Evolutionary conservation across 2,888 invertebrate species (phyloP).

Genomic region (Patella depressa): DNA sequence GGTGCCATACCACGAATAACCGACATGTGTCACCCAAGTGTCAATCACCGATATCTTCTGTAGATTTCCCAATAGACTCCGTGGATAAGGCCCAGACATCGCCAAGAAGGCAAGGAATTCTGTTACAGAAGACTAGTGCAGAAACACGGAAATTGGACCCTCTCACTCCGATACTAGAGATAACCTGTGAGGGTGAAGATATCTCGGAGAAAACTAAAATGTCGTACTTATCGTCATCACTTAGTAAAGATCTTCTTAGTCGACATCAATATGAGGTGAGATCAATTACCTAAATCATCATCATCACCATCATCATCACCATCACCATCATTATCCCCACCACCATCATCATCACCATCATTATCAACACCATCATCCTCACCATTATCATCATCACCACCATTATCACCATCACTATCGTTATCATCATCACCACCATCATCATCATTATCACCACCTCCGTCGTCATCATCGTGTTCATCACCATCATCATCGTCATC

Average conservation of each 20-base stretch:
- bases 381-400: no score
- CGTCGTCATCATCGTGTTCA: no score
- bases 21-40: slow-evolving; percentile 8
- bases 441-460: no score
- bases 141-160: slow-evolving; percentile 51
- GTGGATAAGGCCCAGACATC: slow-evolving; percentile 43
- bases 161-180: slow-evolving; percentile 59
- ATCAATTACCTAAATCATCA: no score
- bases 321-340: no score
- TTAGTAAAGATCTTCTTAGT: background rate
- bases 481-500: no score
- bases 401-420: no score
- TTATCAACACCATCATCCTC: no score
- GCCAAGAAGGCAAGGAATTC: slow-evolving; percentile 27
- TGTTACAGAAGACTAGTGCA: slow-evolving; percentile 30
- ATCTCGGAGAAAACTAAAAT: slow-evolving; percentile 39
- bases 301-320: no score
- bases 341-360: no score
- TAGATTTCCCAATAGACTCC: slow-evolving; percentile 38
- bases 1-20: background rate
- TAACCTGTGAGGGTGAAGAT: slow-evolving; percentile 52
- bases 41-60: slow-evolving; percentile 33
- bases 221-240: slow-evolving; percentile 35
- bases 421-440: no score
- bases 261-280: background rate